These are phyloP conservation scores for Nothobranchius furzeri DNA, from an alignment of 2,113 vertebrate species.

Conservation along the genomic window DNA sequence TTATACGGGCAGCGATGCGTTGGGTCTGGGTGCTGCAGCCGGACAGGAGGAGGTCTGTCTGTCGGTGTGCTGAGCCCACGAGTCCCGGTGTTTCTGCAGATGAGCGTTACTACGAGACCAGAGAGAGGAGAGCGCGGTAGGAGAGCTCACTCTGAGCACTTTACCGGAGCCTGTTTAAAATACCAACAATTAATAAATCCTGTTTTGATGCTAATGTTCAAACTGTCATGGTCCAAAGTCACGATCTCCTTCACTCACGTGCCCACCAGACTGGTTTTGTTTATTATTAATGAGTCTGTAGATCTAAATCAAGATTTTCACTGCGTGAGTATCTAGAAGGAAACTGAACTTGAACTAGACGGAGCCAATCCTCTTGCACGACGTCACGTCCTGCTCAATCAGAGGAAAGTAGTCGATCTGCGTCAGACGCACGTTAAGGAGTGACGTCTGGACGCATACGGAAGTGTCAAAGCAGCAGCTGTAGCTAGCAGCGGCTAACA, in stretches of 20 bases:
- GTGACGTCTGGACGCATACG: slow-evolving; percentile 14
- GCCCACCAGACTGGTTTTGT: too few relatives aligned
- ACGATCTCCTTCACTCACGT: too few relatives aligned
- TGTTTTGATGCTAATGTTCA: too few relatives aligned
- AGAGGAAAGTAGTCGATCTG: too few relatives aligned
- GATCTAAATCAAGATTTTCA: too few relatives aligned
- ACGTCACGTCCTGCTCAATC: slow-evolving; percentile 19
- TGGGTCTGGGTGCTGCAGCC: background rate
- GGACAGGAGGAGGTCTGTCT: background rate
- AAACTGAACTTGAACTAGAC: too few relatives aligned
- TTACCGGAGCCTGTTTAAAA: background rate
- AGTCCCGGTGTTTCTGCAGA: slow-evolving; percentile 64
- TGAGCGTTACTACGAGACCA: slow-evolving; percentile 72
- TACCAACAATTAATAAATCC: too few relatives aligned
- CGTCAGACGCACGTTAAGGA: background rate
- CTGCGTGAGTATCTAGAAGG: too few relatives aligned
- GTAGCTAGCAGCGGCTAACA: slow-evolving; percentile 34
- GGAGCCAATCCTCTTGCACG: background rate
- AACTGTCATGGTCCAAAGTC: too few relatives aligned
- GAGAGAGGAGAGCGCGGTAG: background rate
- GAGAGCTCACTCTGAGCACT: slow-evolving; percentile 34
- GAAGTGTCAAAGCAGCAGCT: slow-evolving; percentile 27
- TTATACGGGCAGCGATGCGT: background rate
- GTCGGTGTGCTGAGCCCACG: slow-evolving; percentile 29
- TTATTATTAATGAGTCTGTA: too few relatives aligned